Evolutionary conservation across 2,888 invertebrate species (phyloP).

Genomic region (Diplolepis rosae): DNA sequence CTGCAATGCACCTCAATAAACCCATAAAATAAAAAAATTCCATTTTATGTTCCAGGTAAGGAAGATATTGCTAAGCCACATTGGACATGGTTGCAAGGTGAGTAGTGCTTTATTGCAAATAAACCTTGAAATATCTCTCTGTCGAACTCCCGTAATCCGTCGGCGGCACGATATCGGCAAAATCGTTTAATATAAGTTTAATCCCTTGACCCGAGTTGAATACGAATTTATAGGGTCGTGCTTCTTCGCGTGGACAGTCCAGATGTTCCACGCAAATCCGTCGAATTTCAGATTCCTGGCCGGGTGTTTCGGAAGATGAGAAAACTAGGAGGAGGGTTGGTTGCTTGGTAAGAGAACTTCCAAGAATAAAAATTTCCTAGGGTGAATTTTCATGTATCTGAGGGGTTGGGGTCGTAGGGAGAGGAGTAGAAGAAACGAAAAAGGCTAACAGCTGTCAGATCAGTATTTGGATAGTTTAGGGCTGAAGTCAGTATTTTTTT

Average conservation of each 20-base stretch:
- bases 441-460: constrained; percentile 39
- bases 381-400: constrained; percentile 60
- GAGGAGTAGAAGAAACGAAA: constrained; percentile 25
- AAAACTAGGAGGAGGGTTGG: constrained; percentile 37
- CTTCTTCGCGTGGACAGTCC: constrained; percentile 45
- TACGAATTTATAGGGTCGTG: constrained; percentile 46
- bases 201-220: constrained; percentile 55
- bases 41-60: constrained; percentile 69
- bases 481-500: constrained; percentile 42
- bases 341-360: constrained; percentile 43
- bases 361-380: constrained; percentile 63
- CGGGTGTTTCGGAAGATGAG: constrained; percentile 24
- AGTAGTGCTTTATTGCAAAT: constrained; percentile 63
- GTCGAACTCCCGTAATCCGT: constrained; percentile 45
- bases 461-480: constrained; percentile 54
- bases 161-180: constrained; percentile 43
- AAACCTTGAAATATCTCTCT: constrained; percentile 42
- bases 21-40: background rate
- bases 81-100: constrained; percentile 73
- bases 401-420: constrained; percentile 34
- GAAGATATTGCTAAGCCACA: constrained; percentile 72
- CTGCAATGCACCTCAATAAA: background rate
- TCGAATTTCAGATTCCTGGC: constrained; percentile 44
- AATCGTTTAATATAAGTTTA: constrained; percentile 51
- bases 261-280: constrained; percentile 56